Percentiles rank a stretch among this genome's conserved stretches.
Evolutionary conservation across 2,113 vertebrate species (phyloP).

Genomic region (Xiphophorus hellerii): DNA sequence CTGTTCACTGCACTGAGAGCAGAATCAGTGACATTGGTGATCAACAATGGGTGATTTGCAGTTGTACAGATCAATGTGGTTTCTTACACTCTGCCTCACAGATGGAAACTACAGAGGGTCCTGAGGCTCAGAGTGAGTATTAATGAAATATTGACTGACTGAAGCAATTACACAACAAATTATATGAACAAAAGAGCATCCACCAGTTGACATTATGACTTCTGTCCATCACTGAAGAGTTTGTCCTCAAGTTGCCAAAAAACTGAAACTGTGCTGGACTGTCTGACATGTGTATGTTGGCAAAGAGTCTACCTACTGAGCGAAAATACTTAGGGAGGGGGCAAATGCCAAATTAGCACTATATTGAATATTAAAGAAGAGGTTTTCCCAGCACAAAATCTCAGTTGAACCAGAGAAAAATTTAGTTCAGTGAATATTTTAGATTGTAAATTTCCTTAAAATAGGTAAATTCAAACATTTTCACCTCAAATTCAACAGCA

Average conservation of each 20-base stretch:
- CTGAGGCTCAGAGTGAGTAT: neutral
- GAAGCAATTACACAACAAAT: slow-evolving; percentile 40
- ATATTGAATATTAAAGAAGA: neutral
- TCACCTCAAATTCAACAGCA: too few species aligned
- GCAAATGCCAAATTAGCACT: neutral
- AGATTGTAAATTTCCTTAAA: too few species aligned
- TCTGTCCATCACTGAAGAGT: neutral
- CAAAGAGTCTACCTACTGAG: neutral
- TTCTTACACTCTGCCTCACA: slow-evolving; percentile 12
- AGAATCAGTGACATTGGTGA: slow-evolving; percentile 18
- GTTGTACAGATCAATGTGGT: slow-evolving; percentile 29
- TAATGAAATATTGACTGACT: slow-evolving; percentile 41
- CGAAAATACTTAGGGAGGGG: neutral
- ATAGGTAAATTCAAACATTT: too few species aligned
- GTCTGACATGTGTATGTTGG: neutral
- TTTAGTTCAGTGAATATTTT: too few species aligned
- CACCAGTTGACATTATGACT: neutral
- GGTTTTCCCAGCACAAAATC: too few species aligned
- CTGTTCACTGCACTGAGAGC: neutral
- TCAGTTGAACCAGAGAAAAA: too few species aligned
- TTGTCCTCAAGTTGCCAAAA: neutral
- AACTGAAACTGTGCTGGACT: neutral
- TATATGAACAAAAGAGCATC: neutral
- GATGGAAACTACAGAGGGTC: slow-evolving; percentile 40
- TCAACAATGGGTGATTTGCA: neutral